Percentiles rank a stretch among this genome's conserved stretches.
phyloP scores from a whole-genome alignment of 1,140 invertebrate genomes.

The Lithobius niger region DNA sequence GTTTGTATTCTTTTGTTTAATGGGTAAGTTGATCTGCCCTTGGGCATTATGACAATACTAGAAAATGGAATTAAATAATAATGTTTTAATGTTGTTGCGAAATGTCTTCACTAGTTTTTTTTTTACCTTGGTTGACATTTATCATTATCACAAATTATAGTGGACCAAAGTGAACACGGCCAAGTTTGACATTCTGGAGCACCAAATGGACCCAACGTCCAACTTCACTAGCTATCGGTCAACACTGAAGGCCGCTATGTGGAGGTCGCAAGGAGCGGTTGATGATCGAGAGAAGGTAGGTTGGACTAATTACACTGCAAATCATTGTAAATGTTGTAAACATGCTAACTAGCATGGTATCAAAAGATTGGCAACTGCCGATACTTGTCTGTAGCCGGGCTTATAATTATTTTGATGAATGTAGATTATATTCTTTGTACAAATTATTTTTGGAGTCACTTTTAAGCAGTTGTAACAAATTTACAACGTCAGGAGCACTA shows the following conservation, averaged over 20 bases:
- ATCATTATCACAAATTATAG: too few relatives aligned
- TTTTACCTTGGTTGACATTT: slow-evolving; percentile 3
- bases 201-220: slow-evolving; percentile 81
- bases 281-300: slow-evolving; percentile 61
- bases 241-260: slow-evolving; percentile 77
- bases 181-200: slow-evolving; percentile 77
- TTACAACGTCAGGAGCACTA: too few relatives aligned
- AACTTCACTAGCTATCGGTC: slow-evolving; percentile 81
- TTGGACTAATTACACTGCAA: too few relatives aligned
- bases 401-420: too few relatives aligned
- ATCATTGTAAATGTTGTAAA: too few relatives aligned
- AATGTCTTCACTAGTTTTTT: not conserved
- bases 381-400: too few relatives aligned
- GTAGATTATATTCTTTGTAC: too few relatives aligned
- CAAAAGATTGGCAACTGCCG: too few relatives aligned
- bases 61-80: slow-evolving; percentile 19
- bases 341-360: too few relatives aligned
- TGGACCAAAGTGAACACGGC: slow-evolving; percentile 77
- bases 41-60: slow-evolving; percentile 14
- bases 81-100: slow-evolving; percentile 7
- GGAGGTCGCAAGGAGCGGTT: slow-evolving; percentile 70
- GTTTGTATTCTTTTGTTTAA: not conserved
- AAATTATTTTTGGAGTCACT: too few relatives aligned
- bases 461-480: too few relatives aligned
- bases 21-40: slow-evolving; percentile 11